Evolutionary conservation across 23 tunicate genomes (phyloP), one percentile per base, ranked within the genome.

Genomic region (Trididemnum clinides): DNA sequence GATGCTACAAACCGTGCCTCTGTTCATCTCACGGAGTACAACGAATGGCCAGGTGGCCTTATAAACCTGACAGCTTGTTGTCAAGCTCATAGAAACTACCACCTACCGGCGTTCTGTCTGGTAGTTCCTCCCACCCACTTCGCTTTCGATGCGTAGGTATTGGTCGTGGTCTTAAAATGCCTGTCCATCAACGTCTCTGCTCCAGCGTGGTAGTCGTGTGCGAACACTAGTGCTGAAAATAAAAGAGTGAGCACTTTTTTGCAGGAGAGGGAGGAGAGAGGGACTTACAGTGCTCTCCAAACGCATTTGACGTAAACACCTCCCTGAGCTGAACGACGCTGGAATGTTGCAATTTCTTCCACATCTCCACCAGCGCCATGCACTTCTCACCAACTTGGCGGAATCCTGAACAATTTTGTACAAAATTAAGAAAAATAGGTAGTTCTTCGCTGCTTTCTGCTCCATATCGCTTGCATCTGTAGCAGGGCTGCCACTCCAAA

Each of bases 141-240:
- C 50, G 87, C 64, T 64, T 95, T 87, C 49, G 93, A 84, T 20
- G 98, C 93, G 84, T 82, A 90, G 36, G 88, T 87, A 33, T 88
- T 88, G 80, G 69, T 85, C 21, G 92, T 84, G 51, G 87, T 90
- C 66, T 84, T 91, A 51, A 96, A 96, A 49, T 96, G 99, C 10
- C 97, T 87, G 1, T 83, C 31, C 96, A 96, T 91, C 85, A 96
- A 39, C 10, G 99, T 91, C 54, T 96, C 93, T 15, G 97, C 99
- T 1, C 90, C 93, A 28, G 99, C 91, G 82, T 96, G 88, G 76
- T 87, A 96, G 57, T 96, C 99, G 62, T 96, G 96, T 0, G 90
- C 97, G 59, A 96, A 91, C n/a, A 96, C 81, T 30, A 91, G 72
- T 35, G 98, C 98, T 92, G 89, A n/a, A 78, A 32, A 44, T 7